A percentile compares a stretch with the other conserved stretches of the same genome.
Conservation (phyloP, 2,113 vertebrate species). For the Perognathus longimembris region DNA sequence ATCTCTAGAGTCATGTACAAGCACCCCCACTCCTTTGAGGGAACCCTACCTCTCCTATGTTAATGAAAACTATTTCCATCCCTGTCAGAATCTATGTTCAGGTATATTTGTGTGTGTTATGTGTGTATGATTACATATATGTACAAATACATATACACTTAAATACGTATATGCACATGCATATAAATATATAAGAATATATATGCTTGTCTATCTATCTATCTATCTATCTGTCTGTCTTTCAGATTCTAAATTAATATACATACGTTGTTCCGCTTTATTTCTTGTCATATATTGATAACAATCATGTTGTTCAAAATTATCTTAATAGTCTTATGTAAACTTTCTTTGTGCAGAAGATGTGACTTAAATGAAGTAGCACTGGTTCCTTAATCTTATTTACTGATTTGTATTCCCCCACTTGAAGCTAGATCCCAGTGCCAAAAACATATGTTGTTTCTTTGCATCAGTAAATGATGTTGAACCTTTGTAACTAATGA, state of each 20-base stretch:
- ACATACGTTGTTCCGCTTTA: background rate
- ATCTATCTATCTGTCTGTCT: background rate
- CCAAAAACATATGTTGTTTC: background rate
- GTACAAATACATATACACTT: no score
- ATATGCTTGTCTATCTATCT: no score
- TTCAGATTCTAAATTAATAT: background rate
- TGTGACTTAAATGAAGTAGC: background rate
- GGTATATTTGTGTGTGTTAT: no score
- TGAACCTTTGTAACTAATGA: background rate
- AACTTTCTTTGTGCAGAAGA: background rate
- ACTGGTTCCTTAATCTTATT: background rate
- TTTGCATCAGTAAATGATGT: conserved; percentile 7
- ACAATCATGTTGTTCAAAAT: background rate
- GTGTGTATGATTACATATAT: no score
- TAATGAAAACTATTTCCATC: background rate
- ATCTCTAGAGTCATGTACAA: fast-evolving
- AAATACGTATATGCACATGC: no score
- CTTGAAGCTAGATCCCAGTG: background rate
- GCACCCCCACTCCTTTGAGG: background rate
- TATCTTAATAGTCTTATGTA: background rate
- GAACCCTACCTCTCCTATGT: background rate
- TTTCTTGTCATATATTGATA: background rate
- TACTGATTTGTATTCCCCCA: background rate
- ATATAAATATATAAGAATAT: no score
- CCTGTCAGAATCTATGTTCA: background rate